Base-by-base conservation (phyloP, 2,888 invertebrate species). In the Drosophila neonasuta region DNA sequence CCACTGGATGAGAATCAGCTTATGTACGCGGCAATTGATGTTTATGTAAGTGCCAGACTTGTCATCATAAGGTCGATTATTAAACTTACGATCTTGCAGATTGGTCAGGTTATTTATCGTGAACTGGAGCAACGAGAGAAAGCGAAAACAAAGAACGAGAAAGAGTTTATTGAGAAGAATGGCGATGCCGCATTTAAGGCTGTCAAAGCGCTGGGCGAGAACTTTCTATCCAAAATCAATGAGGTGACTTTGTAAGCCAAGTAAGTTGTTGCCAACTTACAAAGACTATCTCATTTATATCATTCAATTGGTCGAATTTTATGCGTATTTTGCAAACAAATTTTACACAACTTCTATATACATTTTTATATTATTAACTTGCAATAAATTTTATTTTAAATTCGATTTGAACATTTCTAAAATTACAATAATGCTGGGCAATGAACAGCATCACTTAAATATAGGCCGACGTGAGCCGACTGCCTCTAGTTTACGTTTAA, bases 21-120 rank as follows among this genome's bases (percentile, higher is more conserved):
- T 81, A 86, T 88, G 66, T 94, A 94, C 88, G 94, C 94, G 29
- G 93, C 94, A 7, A 93, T 93, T 48, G 94, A 94, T 90, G 93
- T 94, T 77, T 94, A 93, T 89, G 94, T 94, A 89, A 91, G 92
- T 89, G 41, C 9, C 1, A 4, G 2, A 7, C 3, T n/a, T n/a
- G 13, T 3, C 1, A n/a, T n/a, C 20, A 2, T 1, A 6, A 1
- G 11, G 6, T 9, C 5, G n/a, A 36, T 36, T 24, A 13, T 8
- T 11, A n/a, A 5, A 32, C 17, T n/a, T 45, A 2, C 15, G 3
- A 44, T 8, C 2, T 74, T 71, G 13, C 29, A 91, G 91, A 91
- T 91, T 76, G 89, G 91, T 0, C 91, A 91, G 72, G 76, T 90
- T 2, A 91, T 91, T 34, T 91, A 90, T 49, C 79, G 77, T 0